Evolutionary conservation across 2,113 vertebrate genomes (phyloP).

Genomic region (Bambusicola thoracicus): DNA sequence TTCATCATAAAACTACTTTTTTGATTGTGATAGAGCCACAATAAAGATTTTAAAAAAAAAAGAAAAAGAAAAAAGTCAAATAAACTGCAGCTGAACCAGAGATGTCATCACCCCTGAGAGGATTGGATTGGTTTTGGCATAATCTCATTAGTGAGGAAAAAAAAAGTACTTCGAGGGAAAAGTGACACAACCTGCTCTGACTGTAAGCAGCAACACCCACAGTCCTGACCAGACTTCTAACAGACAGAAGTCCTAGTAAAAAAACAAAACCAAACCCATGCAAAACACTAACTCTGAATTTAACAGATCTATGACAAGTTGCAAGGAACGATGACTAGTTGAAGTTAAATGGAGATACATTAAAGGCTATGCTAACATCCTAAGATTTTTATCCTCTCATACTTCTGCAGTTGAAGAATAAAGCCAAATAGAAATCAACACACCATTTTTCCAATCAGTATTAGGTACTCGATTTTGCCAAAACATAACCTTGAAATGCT

Average conservation of each 20-base stretch:
- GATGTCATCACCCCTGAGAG: not conserved
- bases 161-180: not conserved
- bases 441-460: not conserved
- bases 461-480: not conserved
- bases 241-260: rapidly evolving
- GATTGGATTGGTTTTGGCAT: not conserved
- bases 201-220: not conserved
- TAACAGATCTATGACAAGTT: not conserved
- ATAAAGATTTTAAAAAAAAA: not conserved
- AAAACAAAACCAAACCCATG: too few species aligned
- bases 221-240: not conserved
- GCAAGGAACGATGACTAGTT: not conserved
- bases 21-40: not conserved
- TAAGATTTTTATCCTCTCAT: not conserved
- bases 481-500: not conserved
- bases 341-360: not conserved
- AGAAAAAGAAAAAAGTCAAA: not conserved
- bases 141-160: not conserved
- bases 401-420: not conserved
- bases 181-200: not conserved
- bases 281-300: not conserved
- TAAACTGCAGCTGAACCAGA: not conserved
- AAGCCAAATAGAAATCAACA: not conserved
- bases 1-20: not conserved
- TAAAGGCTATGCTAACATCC: not conserved